Evolutionary conservation across 1,140 invertebrate genomes (phyloP).

Genomic region (Battus philenor): DNA sequence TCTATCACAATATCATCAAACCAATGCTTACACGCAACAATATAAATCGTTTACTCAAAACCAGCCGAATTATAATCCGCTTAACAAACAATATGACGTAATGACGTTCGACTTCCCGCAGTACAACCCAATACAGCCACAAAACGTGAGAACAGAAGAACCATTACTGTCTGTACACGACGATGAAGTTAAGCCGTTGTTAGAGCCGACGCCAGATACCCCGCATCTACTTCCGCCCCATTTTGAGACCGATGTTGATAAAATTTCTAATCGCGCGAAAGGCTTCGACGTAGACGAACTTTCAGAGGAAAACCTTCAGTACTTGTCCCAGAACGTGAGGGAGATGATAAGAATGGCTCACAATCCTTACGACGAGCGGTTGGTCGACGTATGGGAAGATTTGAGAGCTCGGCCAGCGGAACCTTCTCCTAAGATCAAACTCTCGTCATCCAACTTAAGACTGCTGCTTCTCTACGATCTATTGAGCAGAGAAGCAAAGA

Average conservation of each 20-base stretch:
- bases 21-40: neutral
- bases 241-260: conserved; percentile 33
- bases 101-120: conserved; percentile 30
- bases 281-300: conserved; percentile 39
- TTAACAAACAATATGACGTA: conserved; percentile 2
- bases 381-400: conserved; percentile 53
- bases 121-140: conserved; percentile 49
- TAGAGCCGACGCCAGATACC: conserved; percentile 46
- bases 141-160: conserved; percentile 40
- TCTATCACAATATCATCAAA: conserved; percentile 1
- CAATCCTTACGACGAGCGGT: conserved; percentile 50
- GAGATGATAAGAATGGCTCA: conserved; percentile 63
- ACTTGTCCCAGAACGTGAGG: conserved; percentile 56
- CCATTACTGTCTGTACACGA: conserved; percentile 50
- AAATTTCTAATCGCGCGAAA: conserved; percentile 42
- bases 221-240: conserved; percentile 46
- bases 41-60: neutral
- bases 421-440: conserved; percentile 34
- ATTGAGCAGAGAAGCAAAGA: conserved; percentile 77
- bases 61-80: neutral
- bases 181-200: conserved; percentile 52
- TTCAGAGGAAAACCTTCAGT: conserved; percentile 64
- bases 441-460: conserved; percentile 59
- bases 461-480: conserved; percentile 76
- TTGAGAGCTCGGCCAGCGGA: conserved; percentile 33